Base-by-base conservation (phyloP, 1,140 invertebrate genomes). In the Sitodiplosis mosellana region DNA sequence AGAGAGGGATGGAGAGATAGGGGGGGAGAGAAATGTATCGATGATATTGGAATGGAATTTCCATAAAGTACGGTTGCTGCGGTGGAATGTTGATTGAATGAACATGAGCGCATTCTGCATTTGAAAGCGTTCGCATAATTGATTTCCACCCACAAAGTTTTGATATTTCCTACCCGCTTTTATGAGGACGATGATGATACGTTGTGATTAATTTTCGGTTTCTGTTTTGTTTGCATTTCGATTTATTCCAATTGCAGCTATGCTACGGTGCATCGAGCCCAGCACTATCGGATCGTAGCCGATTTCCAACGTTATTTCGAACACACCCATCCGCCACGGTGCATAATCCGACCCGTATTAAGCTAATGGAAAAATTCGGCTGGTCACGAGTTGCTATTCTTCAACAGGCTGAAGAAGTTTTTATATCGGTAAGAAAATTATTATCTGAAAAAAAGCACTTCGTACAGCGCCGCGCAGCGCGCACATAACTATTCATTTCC, bases 311-410 rank as follows among this genome's bases (percentile, higher is more conserved):
- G 2, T 75, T 99, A 46, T 99, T 99, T 68, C 78, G 95, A 18
- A 99, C 96, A 0, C 96, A 99, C 71, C 96, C 96, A 1, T 98
- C 94, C 10, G 95, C 94, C 1, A 99, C 94, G 0, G 91, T 99
- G 15, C 93, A 99, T 66, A 99, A 99, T 69, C 96, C 96, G 1
- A 98, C 94, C 0, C 71, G 95, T 53, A 90, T 99, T 45, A 93
- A 89, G 64, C 71, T 99, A 14, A 87, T 99, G 74, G 80, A 98
- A 65, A 92, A 90, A 59, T 99, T 95, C 61, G 83, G 84, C 14
- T 99, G 95, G 95, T 91, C 85, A 15, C 72, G 88, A 38, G 90
- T 99, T 22, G 93, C 94, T 18, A 98, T 98, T 53, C 67, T 99
- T 34, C 92, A 98, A 59, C 91, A 98, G 67, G 93, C 93, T 1